Base-by-base conservation (phyloP, 2,888 invertebrate genomes). In the Acleris cristana region DNA sequence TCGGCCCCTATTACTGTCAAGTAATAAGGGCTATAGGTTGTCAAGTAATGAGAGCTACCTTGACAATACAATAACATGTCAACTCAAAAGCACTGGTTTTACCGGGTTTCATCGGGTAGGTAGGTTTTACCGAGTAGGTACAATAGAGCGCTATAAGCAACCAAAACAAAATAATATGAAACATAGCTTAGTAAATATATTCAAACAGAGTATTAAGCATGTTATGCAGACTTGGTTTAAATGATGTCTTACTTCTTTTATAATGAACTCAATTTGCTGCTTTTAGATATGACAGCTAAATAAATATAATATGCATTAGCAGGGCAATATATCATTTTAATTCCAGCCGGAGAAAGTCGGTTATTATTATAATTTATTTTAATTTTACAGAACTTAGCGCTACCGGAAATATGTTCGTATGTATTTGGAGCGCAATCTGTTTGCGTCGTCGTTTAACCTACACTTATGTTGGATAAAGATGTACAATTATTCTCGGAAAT, bases 331-430 rank as follows among this genome's bases (percentile, higher is more conserved):
- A 49, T 55, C 26, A 60, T 61, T 60, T 60, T 65, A 60, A 65
- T 44, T 6, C 16, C 26, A 44, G 21, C 8, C 3, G 19, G 55
- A 51, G 65, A 65, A 55, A 65, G 65, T 44, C 26, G 51, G 55
- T 53, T 60, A 49, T 55, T 60, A 65, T 55, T 65, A 1, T 44
- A 65, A 65, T 65, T 60, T 65, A 65, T 60, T 65, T 21, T 60
- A 65, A 65, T 65, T 55, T 49, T 26, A 26, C 19, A 34, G 12
- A 51, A 65, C 59, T 55, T 54, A 40, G 30, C 45, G 65, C 65
- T 65, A 55, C 65, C 65, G 65, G 65, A 60, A 60, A 65, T 7
- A 21, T 60, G 14, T 21, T 23, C 16, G 54, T 61, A 49, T 51
- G n/a, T 57, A 65, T 65, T 49, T 65, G 53, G 59, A 60, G 49